These are phyloP conservation scores for Latrodectus hesperus DNA, from an alignment of 2,888 invertebrate genomes.

Conservation along the genomic window DNA sequence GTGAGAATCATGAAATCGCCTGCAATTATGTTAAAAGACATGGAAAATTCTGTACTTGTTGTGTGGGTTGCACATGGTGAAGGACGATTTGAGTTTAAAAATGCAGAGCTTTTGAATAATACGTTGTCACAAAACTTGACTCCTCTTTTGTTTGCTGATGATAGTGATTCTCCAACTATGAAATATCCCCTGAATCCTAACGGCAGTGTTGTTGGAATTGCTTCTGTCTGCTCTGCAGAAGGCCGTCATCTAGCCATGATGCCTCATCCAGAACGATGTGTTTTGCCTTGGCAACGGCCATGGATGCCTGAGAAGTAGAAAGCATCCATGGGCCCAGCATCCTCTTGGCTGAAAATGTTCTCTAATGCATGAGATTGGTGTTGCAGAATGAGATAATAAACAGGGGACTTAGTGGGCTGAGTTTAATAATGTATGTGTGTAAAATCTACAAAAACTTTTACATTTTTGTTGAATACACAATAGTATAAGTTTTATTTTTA, in stretches of 20 bases:
- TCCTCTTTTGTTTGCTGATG: slow-evolving; percentile 89
- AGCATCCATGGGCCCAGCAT: slow-evolving; percentile 76
- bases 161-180: slow-evolving; percentile 82
- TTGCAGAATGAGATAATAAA: slow-evolving; percentile 31
- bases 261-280: slow-evolving; percentile 98
- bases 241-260: slow-evolving; percentile 97
- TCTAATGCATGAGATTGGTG: slow-evolving; percentile 82
- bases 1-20: slow-evolving; percentile 83
- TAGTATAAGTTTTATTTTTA: no score
- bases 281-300: slow-evolving; percentile 93
- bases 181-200: slow-evolving; percentile 94
- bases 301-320: slow-evolving; percentile 77
- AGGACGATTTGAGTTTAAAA: slow-evolving; percentile 78
- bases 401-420: background rate
- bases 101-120: slow-evolving; percentile 69
- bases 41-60: slow-evolving; percentile 91
- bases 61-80: slow-evolving; percentile 98
- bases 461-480: no score
- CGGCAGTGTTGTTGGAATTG: slow-evolving; percentile 89
- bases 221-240: slow-evolving; percentile 90
- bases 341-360: slow-evolving; percentile 95
- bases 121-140: slow-evolving; percentile 79
- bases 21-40: slow-evolving; percentile 90
- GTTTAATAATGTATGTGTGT: no score
- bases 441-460: no score